Evolutionary conservation across 2,797 vertebrate species (phyloP).

Genomic region (Yasuhikotakia modesta): DNA sequence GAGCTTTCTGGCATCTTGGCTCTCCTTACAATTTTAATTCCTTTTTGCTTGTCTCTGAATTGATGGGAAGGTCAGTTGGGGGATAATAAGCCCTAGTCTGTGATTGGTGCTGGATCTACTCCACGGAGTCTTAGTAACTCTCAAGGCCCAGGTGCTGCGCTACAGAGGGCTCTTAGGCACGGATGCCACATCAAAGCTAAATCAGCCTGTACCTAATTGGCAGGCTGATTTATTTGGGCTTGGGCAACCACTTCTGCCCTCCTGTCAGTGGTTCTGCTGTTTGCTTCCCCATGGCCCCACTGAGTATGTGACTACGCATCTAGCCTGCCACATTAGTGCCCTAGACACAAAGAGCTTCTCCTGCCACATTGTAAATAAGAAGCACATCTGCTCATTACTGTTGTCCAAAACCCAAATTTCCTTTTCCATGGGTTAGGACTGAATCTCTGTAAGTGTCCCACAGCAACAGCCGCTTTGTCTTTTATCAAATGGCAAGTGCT

Average conservation of each 20-base stretch:
- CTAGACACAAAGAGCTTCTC: constrained; percentile 42
- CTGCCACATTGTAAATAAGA: constrained; percentile 43
- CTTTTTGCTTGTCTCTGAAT: constrained; percentile 68
- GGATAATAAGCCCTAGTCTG: constrained; percentile 65
- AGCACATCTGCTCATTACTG: constrained; percentile 44
- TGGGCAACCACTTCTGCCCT: constrained; percentile 27
- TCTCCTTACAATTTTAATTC: constrained; percentile 66
- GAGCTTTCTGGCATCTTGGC: constrained; percentile 69
- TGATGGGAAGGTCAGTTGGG: constrained; percentile 70
- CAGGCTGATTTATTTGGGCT: constrained; percentile 55
- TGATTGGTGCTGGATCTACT: constrained; percentile 35
- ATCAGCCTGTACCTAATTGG: constrained; percentile 52
- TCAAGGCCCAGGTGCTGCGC: constrained; percentile 50
- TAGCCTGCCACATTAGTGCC: constrained; percentile 36
- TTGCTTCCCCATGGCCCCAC: constrained; percentile 10
- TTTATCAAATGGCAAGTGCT: constrained; percentile 12
- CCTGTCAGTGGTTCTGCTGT: constrained; percentile 16
- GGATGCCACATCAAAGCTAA: constrained; percentile 55
- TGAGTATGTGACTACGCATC: constrained; percentile 45
- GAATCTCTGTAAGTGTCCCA: constrained; percentile 38
- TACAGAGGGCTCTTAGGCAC: constrained; percentile 44
- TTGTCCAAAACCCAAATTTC: constrained; percentile 27
- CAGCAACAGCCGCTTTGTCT: constrained; percentile 30
- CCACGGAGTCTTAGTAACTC: constrained; percentile 40
- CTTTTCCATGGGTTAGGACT: constrained; percentile 24